Percentiles rank a stretch among this genome's conserved stretches.
These are phyloP conservation scores for Naso thynnoides DNA, from an alignment of 2,797 vertebrate genomes.

Conservation along the genomic window DNA sequence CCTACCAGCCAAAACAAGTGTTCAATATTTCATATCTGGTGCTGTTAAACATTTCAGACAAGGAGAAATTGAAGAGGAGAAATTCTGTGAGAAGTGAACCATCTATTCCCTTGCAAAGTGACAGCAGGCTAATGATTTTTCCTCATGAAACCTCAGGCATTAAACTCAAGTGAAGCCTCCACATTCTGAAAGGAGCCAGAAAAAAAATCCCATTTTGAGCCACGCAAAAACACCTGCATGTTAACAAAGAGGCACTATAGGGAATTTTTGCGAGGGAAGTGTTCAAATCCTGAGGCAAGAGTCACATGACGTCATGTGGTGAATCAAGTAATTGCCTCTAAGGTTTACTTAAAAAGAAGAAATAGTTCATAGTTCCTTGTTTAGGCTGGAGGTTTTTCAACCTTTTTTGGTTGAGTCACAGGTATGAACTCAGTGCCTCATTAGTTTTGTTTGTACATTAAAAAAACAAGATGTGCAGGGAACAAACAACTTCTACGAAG, in stretches of 20 bases:
- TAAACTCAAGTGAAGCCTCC: conserved; percentile 13
- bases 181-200: not conserved
- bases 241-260: conserved; percentile 3
- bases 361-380: not conserved
- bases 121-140: conserved; percentile 29
- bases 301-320: not conserved
- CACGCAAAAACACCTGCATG: conserved; percentile 3
- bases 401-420: not conserved
- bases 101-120: conserved; percentile 19
- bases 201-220: conserved; percentile 6
- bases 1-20: not conserved
- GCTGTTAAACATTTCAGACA: conserved; percentile 30
- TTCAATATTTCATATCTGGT: conserved; percentile 8
- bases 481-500: not conserved
- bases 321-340: conserved; percentile 6
- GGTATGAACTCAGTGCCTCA: not conserved
- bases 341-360: not conserved
- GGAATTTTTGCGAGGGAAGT: conserved; percentile 5
- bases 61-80: conserved; percentile 6
- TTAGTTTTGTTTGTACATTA: not conserved
- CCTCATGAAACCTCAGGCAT: conserved; percentile 13
- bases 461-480: not conserved
- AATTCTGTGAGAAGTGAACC: conserved; percentile 9
- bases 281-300: not conserved
- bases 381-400: not conserved